Base-by-base conservation (phyloP, 1,140 invertebrate species). In the Coptotermes formosanus region DNA sequence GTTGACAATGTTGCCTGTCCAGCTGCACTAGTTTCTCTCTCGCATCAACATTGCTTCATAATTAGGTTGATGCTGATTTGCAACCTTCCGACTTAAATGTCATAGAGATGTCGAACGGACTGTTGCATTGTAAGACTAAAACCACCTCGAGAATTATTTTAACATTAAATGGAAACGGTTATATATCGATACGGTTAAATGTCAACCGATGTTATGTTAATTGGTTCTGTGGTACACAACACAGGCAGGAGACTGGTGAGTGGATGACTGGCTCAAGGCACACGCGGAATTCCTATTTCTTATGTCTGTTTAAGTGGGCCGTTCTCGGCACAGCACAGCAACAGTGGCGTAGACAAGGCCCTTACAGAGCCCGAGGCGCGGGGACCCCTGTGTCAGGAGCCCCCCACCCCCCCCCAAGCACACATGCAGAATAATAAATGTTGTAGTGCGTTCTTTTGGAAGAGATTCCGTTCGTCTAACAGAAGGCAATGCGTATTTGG, bases 191-290 rank as follows among this genome's bases (percentile, higher is more conserved):
- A 75, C 64, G 8, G 64, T 75, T n/a, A 75, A 75, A 75, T 75
- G 64, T 75, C 64, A 75, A 75, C 64, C 64, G 64, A 75, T 75
- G 64, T 75, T 75, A 75, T 30, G 64, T 75, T 75, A 75, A 75
- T 75, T 75, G 64, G 64, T 75, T 75, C 64, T 75, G 64, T 9
- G 64, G 25, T 75, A 75, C 64, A n/a, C 25, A 30, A 30, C 64
- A 75, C 64, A 55, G 64, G 64, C 30, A 75, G 64, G n/a, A 4
- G 52, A 21, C 14, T 55, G 52, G 19, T 16, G 52, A 21, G 52
- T 55, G 64, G n/a, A 75, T 30, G 16, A 75, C 11, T 25, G 64
- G n/a, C 14, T 7, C n/a, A 75, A 30, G 25, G 64, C 8, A 75
- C 9, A 14, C 0, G n/a, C n/a, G 30, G 30, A 38, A 38, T 4